Evolutionary conservation across 2,888 invertebrate genomes (phyloP).

Genomic region (Scotopteryx bipunctaria): DNA sequence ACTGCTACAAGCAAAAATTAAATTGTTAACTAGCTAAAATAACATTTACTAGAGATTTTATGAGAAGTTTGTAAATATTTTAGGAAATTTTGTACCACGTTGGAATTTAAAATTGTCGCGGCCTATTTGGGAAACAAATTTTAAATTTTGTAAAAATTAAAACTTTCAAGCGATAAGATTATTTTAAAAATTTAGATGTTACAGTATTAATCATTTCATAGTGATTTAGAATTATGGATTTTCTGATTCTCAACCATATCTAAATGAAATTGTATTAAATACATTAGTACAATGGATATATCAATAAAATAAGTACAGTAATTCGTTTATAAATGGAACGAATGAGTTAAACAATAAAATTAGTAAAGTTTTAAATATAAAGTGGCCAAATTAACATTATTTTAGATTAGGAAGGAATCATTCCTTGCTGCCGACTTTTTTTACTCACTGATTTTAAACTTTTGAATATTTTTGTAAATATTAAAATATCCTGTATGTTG

Average conservation of each 20-base stretch:
- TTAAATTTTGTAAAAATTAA: conserved; percentile 26
- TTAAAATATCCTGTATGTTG: not conserved
- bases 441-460: not conserved
- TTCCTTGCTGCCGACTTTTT: conserved; percentile 1
- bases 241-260: conserved; percentile 28
- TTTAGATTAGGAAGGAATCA: not conserved
- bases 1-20: conserved; percentile 70
- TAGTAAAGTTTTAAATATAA: not conserved
- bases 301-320: conserved; percentile 28
- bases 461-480: conserved; percentile 17
- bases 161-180: conserved; percentile 1
- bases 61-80: conserved; percentile 49
- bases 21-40: conserved; percentile 52
- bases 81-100: conserved; percentile 52
- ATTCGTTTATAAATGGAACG: conserved; percentile 14
- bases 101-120: conserved; percentile 45
- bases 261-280: conserved; percentile 27
- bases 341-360: conserved; percentile 1
- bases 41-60: conserved; percentile 31
- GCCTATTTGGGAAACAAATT: conserved; percentile 41
- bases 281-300: conserved; percentile 28
- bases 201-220: conserved; percentile 14
- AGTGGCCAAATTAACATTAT: conserved; percentile 25
- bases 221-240: conserved; percentile 22
- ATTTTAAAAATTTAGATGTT: conserved; percentile 15